A percentile compares a stretch with the other conserved stretches of the same genome.
Evolutionary conservation across 1,140 invertebrate genomes (phyloP).

Genomic region (Glossosoma conforme): DNA sequence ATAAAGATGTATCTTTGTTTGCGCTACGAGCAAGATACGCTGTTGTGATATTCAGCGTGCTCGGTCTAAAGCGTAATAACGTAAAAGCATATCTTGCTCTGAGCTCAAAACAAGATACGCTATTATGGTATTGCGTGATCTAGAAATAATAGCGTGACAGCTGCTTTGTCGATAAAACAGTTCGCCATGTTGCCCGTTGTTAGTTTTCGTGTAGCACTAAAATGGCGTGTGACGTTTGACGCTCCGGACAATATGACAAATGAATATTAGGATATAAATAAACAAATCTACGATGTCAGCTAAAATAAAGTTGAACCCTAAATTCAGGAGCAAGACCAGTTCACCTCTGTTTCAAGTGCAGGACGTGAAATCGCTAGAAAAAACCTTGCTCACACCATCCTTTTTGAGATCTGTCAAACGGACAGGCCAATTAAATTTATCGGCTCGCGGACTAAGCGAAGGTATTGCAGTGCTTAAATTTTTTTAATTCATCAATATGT

Average conservation of each 20-base stretch:
- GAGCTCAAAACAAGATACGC: too few species aligned
- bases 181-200: conserved; percentile 10
- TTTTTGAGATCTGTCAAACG: conserved; percentile 72
- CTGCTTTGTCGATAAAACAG: conserved; percentile 13
- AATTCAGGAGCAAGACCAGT: conserved; percentile 3
- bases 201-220: conserved; percentile 6
- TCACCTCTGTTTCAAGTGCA: conserved; percentile 63
- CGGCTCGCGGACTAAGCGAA: conserved; percentile 63
- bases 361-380: conserved; percentile 61
- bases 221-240: conserved; percentile 14
- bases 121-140: too few species aligned
- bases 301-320: conserved; percentile 7
- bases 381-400: conserved; percentile 58
- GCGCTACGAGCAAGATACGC: too few species aligned
- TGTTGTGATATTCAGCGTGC: too few species aligned
- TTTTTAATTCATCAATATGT: conserved; percentile 22
- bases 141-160: too few species aligned
- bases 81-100: too few species aligned
- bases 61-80: too few species aligned
- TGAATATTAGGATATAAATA: neutral
- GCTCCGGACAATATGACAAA: neutral
- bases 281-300: neutral
- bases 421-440: conserved; percentile 74
- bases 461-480: conserved; percentile 49
- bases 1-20: too few species aligned